Evolutionary conservation across 35 echinoderm and acorn worm genomes (phyloP).

Genomic region (Apostichopus californicus): DNA sequence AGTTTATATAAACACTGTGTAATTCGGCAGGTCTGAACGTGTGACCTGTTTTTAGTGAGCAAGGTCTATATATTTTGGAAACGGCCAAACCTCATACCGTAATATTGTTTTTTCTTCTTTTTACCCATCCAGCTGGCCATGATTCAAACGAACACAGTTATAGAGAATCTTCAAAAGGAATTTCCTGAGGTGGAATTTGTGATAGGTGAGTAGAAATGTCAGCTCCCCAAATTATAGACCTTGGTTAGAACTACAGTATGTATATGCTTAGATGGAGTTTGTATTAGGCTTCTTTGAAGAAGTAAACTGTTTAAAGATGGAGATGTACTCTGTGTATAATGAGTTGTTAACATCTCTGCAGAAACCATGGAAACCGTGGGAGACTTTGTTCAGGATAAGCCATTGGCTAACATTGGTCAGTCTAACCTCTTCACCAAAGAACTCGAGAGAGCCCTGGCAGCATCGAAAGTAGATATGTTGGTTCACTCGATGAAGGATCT

Average conservation of each 20-base stretch:
- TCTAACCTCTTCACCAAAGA: constrained; percentile 94
- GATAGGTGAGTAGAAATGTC: constrained; percentile 65
- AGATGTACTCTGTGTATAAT: background rate
- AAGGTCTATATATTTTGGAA: too few relatives aligned
- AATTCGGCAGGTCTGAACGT: too few relatives aligned
- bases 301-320: background rate
- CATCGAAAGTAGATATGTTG: constrained; percentile 80
- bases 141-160: constrained; percentile 89
- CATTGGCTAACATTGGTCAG: constrained; percentile 83
- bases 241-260: too few relatives aligned
- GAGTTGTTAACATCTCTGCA: background rate
- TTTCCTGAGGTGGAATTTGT: constrained; percentile 70
- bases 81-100: too few relatives aligned
- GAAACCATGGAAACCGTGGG: constrained; percentile 97
- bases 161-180: constrained; percentile 65
- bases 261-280: too few relatives aligned
- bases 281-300: too few relatives aligned
- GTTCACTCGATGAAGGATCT: constrained; percentile 96
- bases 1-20: too few relatives aligned
- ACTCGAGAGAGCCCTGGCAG: constrained; percentile 78
- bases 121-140: constrained; percentile 77
- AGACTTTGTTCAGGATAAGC: constrained; percentile 84
- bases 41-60: too few relatives aligned
- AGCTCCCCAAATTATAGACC: too few relatives aligned
- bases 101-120: background rate